Evolutionary conservation across 2,113 vertebrate genomes (phyloP).

Genomic region (Saguinus imperator): DNA sequence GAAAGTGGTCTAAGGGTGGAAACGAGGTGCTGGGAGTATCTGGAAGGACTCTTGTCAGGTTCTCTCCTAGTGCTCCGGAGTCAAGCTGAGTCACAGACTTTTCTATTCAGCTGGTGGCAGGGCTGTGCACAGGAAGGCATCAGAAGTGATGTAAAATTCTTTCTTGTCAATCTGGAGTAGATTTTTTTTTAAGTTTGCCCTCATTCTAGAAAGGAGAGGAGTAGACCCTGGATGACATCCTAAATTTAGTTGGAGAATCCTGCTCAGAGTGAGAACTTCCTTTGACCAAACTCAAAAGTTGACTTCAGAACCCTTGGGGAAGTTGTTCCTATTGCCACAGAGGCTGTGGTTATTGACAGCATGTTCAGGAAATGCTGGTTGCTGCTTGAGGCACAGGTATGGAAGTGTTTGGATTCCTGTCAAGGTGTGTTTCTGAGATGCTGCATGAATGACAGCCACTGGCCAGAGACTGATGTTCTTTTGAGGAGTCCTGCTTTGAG

Average conservation of each 20-base stretch:
- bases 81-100: neutral
- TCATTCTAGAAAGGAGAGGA: neutral
- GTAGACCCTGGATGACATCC: neutral
- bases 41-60: neutral
- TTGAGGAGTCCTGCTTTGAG: neutral
- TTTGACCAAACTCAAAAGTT: neutral
- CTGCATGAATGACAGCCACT: accelerated
- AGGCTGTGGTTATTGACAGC: neutral
- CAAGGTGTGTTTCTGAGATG: too few species aligned
- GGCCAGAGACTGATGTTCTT: neutral
- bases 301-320: neutral
- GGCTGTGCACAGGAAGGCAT: neutral
- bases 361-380: neutral
- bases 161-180: neutral
- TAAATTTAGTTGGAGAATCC: neutral
- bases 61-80: neutral
- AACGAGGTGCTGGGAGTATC: neutral
- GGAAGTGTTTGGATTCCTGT: too few species aligned
- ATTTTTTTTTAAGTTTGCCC: neutral
- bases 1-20: neutral
- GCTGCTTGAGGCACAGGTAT: neutral
- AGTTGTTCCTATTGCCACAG: neutral
- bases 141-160: neutral
- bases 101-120: neutral
- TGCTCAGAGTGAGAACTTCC: neutral